These are phyloP conservation scores for Meiosimyza decipiens DNA, from an alignment of 2,888 invertebrate genomes.

Conservation along the genomic window DNA sequence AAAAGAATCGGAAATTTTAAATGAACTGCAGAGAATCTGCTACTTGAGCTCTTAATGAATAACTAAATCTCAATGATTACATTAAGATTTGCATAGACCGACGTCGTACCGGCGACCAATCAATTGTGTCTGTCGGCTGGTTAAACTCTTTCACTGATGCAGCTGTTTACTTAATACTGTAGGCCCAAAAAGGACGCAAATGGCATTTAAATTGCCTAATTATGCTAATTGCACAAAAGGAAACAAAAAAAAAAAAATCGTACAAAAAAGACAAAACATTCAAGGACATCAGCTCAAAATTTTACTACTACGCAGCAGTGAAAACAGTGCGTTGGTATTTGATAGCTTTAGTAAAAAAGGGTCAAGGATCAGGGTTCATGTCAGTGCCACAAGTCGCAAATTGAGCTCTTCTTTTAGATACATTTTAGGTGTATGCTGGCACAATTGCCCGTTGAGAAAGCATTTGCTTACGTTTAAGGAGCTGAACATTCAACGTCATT, in stretches of 20 bases:
- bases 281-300: conserved; percentile 31
- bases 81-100: not conserved
- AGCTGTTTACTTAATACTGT: not conserved
- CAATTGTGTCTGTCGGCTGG: not conserved
- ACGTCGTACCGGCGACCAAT: no score
- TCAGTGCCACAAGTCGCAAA: conserved; percentile 13
- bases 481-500: no score
- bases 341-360: not conserved
- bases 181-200: conserved; percentile 16
- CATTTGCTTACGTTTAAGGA: not conserved
- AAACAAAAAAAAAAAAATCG: conserved; percentile 6
- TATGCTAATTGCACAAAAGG: conserved; percentile 35
- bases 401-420: conserved; percentile 8
- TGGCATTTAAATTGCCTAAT: conserved; percentile 39
- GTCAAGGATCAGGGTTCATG: not conserved
- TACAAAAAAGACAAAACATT: conserved; percentile 14
- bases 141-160: not conserved
- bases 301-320: conserved; percentile 13
- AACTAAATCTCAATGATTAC: conserved; percentile 33
- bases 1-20: no score
- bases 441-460: not conserved
- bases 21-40: no score
- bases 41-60: conserved; percentile 33
- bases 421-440: not conserved
- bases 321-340: not conserved